A percentile compares a stretch with the other conserved stretches of the same genome.
These are phyloP conservation scores for Rhinogobius similis DNA, from an alignment of 2,113 vertebrate genomes.

Conservation along the genomic window DNA sequence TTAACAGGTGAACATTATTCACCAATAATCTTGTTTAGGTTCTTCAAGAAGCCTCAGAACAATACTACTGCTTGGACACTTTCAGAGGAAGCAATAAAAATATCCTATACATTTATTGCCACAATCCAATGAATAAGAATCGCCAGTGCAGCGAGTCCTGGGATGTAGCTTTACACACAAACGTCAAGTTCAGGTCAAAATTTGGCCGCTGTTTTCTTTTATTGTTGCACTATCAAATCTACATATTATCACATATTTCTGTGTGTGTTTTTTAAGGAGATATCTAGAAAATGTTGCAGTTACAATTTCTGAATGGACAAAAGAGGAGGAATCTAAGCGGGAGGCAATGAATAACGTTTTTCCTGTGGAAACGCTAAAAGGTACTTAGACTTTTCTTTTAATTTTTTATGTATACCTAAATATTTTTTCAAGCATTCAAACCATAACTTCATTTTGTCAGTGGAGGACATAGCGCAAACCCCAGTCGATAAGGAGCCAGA, in stretches of 20 bases:
- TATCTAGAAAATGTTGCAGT: conserved; percentile 87
- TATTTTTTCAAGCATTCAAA: background rate
- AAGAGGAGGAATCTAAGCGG: conserved; percentile 80
- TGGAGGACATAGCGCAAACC: conserved; percentile 22
- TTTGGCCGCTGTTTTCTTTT: background rate
- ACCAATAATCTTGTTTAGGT: conserved; percentile 71
- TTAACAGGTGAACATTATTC: background rate
- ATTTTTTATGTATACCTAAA: fast-evolving
- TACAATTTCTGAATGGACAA: conserved; percentile 82
- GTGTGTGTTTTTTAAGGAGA: conserved; percentile 64
- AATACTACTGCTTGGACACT: conserved; percentile 83
- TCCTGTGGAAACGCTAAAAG: conserved; percentile 25
- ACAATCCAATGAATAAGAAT: conserved; percentile 85
- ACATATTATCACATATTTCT: background rate
- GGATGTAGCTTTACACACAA: conserved; percentile 83
- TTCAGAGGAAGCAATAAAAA: conserved; percentile 82
- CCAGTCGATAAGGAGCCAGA: conserved; percentile 26
- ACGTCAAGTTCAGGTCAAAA: conserved; percentile 89
- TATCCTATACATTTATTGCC: conserved; percentile 84
- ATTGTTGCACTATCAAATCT: background rate
- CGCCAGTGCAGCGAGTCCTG: conserved; percentile 80
- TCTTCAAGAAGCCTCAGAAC: conserved; percentile 79
- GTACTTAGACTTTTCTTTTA: background rate
- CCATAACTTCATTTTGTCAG: conserved; percentile 4
- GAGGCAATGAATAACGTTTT: conserved; percentile 46